These are phyloP conservation scores for Temnopleurus reevesii DNA, from an alignment of 53 echinoderm and acorn worm genomes.

Conservation along the genomic window DNA sequence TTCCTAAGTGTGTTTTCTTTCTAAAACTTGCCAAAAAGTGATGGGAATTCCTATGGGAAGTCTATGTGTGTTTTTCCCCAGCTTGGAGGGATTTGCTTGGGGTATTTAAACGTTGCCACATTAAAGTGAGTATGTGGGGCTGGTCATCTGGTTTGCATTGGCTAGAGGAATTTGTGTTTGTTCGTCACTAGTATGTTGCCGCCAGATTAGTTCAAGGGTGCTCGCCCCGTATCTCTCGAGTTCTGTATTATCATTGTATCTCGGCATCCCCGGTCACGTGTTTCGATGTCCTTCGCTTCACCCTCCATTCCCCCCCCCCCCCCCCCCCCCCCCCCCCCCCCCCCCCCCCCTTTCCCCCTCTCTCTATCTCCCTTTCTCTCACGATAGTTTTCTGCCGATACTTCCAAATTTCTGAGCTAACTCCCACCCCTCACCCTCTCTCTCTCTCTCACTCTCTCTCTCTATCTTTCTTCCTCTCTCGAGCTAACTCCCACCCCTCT, in stretches of 20 bases:
- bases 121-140: conserved; percentile 17
- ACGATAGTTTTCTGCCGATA: neutral
- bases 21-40: conserved; percentile 24
- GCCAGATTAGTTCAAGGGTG: conserved; percentile 28
- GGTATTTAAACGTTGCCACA: neutral
- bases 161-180: neutral
- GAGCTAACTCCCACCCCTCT: no score
- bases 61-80: neutral
- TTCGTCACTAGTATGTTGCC: conserved; percentile 37
- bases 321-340: neutral
- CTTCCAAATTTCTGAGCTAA: neutral
- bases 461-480: neutral
- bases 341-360: neutral
- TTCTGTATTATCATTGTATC: no score
- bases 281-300: no score
- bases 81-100: neutral
- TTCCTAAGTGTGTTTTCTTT: conserved; percentile 28
- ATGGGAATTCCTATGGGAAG: neutral
- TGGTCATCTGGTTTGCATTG: conserved; percentile 16
- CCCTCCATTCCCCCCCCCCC: neutral
- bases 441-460: neutral
- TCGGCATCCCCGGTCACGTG: no score
- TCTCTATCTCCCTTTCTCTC: neutral
- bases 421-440: neutral
- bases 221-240: neutral